Percentiles rank a stretch among this genome's conserved stretches.
Evolutionary conservation across 2,797 vertebrate species (phyloP).

Genomic region (Sebastes hopkinsi): DNA sequence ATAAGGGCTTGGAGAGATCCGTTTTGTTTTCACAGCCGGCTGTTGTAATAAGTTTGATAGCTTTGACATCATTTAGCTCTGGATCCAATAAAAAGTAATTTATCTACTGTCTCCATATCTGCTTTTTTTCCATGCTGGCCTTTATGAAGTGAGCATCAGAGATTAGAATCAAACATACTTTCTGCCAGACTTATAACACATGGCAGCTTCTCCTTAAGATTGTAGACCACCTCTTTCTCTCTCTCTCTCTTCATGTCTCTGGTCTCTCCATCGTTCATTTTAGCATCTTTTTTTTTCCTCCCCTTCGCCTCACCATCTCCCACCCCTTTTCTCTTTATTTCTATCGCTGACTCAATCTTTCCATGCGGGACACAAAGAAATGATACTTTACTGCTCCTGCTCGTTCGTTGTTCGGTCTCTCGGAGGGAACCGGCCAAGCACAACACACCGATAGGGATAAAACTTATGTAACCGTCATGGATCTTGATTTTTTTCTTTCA

Average conservation of each 20-base stretch:
- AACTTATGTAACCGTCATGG: not conserved
- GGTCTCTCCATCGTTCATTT: not conserved
- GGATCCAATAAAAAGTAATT: conserved; percentile 42
- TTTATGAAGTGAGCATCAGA: conserved; percentile 7
- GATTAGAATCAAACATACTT: conserved; percentile 19
- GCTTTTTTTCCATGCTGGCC: not conserved
- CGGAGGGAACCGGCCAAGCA: conserved; percentile 22
- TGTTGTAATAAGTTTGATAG: conserved; percentile 42
- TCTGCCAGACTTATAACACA: conserved; percentile 1
- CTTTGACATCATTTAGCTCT: conserved; percentile 42
- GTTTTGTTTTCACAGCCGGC: conserved; percentile 51
- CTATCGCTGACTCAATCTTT: conserved; percentile 56
- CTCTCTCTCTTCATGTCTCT: not conserved
- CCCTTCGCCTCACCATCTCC: not conserved
- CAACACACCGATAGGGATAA: conserved; percentile 26
- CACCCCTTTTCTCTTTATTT: conserved; percentile 14
- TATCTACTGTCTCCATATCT: conserved; percentile 25
- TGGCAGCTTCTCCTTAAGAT: not conserved
- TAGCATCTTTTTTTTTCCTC: not conserved
- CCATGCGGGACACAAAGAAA: conserved; percentile 42
- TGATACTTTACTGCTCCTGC: conserved; percentile 17
- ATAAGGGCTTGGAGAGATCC: conserved; percentile 41
- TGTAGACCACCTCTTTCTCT: not conserved
- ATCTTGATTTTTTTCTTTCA: conserved; percentile 2
- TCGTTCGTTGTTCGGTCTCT: conserved; percentile 45